Base-by-base conservation (phyloP, 53 echinoderm and acorn worm species). In the Patiria pectinifera region DNA sequence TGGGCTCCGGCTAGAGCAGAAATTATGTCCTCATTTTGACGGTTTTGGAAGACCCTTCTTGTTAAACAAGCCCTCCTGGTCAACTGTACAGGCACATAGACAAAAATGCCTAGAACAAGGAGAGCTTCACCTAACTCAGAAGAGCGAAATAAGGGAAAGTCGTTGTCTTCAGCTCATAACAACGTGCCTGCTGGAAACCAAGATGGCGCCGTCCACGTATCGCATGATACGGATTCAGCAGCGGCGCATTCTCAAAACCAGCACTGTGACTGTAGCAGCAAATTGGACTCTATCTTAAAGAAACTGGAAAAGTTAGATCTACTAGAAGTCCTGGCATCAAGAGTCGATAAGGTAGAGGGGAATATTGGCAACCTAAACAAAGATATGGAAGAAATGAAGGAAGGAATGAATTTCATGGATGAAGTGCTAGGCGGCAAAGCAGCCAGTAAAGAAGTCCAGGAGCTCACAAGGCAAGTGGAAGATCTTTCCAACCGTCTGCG, bases 381-480 rank as follows among this genome's bases (percentile, higher is more conserved):
- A 18, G 70, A 70, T 18, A 70, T 70, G 70, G 70, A 70, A 70
- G 70, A 82, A 11, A 22, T 48, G 21, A 82, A 82, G 48, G 58
- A 82, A 82, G 82, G 58, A 82, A 82, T 82, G 19, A 48, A 81
- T 47, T 81, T 53, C 46, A 43, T 80, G 80, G 43, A 48, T 43
- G 80, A 48, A 18, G 25, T 16, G 3, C 16, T 19, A 19, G 49
- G 48, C 12, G 19, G 21, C 18, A 80, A 46, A 80, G 49, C 59
- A 49, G 11, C 3, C 4, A 53, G 82, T 23, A 12, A 82, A 82
- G 53, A 58, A 24, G 82, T 82, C 19, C 6, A n/a, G n/a, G 59
- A 82, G 82, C 82, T 82, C n/a, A 82, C 8, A 59, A 82, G 19
- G 70, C 70, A 70, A 70, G 59, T 59, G 25, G 82, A 82, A 82